Base-by-base conservation (phyloP, 2,888 invertebrate genomes). In the Parnassius mnemosyne region DNA sequence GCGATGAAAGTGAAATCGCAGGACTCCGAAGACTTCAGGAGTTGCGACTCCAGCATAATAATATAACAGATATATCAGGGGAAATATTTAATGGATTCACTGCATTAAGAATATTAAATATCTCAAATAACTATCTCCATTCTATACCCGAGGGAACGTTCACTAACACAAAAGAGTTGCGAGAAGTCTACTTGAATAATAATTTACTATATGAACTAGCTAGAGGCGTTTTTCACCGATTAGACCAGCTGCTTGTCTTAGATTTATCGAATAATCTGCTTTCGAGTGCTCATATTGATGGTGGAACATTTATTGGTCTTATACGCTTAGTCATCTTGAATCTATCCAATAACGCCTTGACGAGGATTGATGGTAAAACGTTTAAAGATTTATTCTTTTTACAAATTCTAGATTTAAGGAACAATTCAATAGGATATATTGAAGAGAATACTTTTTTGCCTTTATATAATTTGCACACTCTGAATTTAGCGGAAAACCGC, bases 301-400 rank as follows among this genome's bases (percentile, higher is more conserved):
- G 96, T 71, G 95, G 95, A 65, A 96, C 97, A 61, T 97, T 97
- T 87, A 93, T 95, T 71, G 97, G 97, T 65, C 93, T 97, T 71
- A 96, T 97, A 75, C 94, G 97, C 60, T 93, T 97, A 81, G 96
- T 97, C 76, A 94, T 97, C 68, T 91, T 97, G 74, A 97, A 97
- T 90, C 92, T 97, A 75, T 96, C 97, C 51, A 95, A 96, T 87
- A 98, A 98, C 78, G 94, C 95, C 49, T 88, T 98, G 71, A 96
- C 96, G 41, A 94, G 96, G 70, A 95, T 98, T 79, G 97, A 97
- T 77, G 94, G 95, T 63, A 94, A 94, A 77, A 96, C 96, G 68
- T 97, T 97, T 86, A 96, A 96, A 83, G 97, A 97, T 84, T 90
- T 97, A 72, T 96, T 95, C 84, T 96, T 96, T 81, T 92, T 97